Evolutionary conservation across 2,113 vertebrate species (phyloP), one percentile per base, ranked within the genome.

Genomic region (Ondatra zibethicus): DNA sequence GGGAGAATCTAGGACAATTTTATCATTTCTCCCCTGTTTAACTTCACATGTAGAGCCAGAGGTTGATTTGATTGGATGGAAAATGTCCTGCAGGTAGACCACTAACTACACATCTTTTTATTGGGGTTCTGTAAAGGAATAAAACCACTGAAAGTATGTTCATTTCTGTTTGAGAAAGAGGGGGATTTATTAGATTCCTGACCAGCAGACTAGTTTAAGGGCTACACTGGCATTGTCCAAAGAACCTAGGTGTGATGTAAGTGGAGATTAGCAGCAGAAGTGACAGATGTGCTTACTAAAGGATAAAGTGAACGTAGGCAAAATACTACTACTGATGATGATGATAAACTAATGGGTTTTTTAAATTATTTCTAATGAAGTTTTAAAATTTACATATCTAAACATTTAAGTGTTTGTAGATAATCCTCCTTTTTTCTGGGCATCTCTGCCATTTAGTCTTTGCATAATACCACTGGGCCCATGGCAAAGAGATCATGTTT

Each of bases 251-350:
- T 42, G 8, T 21, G 27, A 10, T 85, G 7, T 42, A 31, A 65
- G 1, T 19, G 27, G 16, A 17, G 7, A n/a, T 1, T 55, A 13
- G 16, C 4, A 5, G 4, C 39, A 31, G 4, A 7, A 45, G 13
- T 31, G 14, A 63, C 8, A 65, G 14, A 21, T 45, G 14, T 19
- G 3, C 25, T 65, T 29, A 61, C 23, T 84, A 45, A 82, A 42
- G 25, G n/a, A 21, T 45, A 63, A 84, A 84, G 13, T 39, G 23
- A 42, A 63, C 6, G n/a, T 16, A 61, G n/a, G 12, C 23, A 86
- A 31, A 4, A 31, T 5, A 14, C 1, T 45, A 5, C 29, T n/a
- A 58, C 12, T 6, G 0, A 17, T 27, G n/a, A 55, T 21, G 39
- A 13, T 63, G n/a, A 33, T 29, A 85, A 85, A 65, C 61, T 45